Evolutionary conservation across 2,888 invertebrate species (phyloP).

Genomic region (Synergus umbraculus): DNA sequence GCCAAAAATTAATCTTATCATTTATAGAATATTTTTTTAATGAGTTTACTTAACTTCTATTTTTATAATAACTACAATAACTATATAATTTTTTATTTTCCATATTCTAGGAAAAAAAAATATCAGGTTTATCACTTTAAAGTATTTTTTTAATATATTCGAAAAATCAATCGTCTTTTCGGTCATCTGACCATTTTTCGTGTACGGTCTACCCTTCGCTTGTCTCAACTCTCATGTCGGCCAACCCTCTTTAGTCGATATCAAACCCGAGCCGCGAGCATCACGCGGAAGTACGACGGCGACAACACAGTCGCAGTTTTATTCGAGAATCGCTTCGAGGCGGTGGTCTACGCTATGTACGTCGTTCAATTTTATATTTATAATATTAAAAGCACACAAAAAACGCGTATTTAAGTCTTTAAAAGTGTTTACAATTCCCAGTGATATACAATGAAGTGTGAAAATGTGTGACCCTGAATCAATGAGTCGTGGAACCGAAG

Average conservation of each 20-base stretch:
- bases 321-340: constrained; percentile 56
- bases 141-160: neutral
- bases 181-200: constrained; percentile 43
- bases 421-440: neutral
- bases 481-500: neutral
- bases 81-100: neutral
- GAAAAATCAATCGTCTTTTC: constrained; percentile 46
- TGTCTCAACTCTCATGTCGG: constrained; percentile 52
- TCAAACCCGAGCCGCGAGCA: constrained; percentile 61
- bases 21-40: no score
- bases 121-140: neutral
- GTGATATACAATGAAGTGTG: constrained; percentile 23
- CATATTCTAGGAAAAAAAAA: neutral
- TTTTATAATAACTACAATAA: no score
- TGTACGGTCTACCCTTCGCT: constrained; percentile 55
- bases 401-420: neutral
- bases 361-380: constrained; percentile 3
- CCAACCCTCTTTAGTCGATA: constrained; percentile 73
- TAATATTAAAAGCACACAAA: neutral
- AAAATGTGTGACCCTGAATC: neutral
- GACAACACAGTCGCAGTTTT: constrained; percentile 54
- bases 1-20: no score
- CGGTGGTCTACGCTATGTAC: constrained; percentile 49
- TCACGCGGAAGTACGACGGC: constrained; percentile 43
- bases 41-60: no score